Base-by-base conservation (phyloP, 2,113 vertebrate genomes). In the Gila orcuttii region DNA sequence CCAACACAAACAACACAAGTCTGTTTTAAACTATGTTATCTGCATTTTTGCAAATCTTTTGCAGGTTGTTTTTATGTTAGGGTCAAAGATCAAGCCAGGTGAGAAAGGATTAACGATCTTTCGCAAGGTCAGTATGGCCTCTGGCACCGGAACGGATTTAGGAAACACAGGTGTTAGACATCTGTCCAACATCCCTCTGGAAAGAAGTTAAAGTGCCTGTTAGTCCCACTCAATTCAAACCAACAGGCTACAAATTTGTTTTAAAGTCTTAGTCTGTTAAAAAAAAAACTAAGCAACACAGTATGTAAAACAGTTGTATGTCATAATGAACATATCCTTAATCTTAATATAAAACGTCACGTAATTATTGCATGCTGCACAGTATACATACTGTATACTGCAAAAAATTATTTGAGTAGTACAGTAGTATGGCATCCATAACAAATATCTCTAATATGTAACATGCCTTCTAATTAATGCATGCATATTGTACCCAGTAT, bases 71-170 rank as follows among this genome's bases (percentile, higher is more conserved):
- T 15, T 50, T 52, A 68, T n/a, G 45, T 80, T 11, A 21, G 39
- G 15, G 39, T 47, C 45, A 69, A 82, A 82, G 79, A 33, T 50
- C 62, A 47, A 81, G 60, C 6, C 15, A 68, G 9, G 4, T 82
- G 17, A 0, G 31, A 36, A 82, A 68, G 45, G 45, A 82, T 52
- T 82, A 33, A 31, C 2, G 1, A 33, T 50, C 59, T 66, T 66
- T 81, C 2, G 6, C 25, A 68, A 52, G 42, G 62, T 68, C 25
- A 33, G 1, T 2, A 69, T n/a, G 21, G 79, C 79, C 57, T 21
- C 25, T 19, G 62, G 60, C 28, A 15, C 52, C 31, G 23, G 57
- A 79, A 62, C 0, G 11, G 57, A 31, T 23, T 69, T 19, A 68
- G 62, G 28, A 82, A 52, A 23, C 17, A 23, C 79, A 82, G 79